These are phyloP conservation scores for Anabas testudineus DNA, from an alignment of 2,797 vertebrate species.

Conservation along the genomic window DNA sequence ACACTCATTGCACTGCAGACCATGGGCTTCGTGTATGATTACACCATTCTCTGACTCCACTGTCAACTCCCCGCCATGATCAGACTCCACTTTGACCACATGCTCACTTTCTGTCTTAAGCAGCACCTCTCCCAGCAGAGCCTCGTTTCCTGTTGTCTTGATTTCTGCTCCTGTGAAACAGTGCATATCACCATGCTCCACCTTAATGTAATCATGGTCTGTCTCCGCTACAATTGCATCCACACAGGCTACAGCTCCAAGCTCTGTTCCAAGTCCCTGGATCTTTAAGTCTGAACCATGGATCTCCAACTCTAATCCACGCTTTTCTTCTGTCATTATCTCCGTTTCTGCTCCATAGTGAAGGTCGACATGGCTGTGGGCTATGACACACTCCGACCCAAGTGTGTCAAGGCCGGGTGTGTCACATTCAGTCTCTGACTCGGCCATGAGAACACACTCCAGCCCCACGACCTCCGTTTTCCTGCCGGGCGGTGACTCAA, in stretches of 20 bases:
- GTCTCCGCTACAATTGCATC: conserved; percentile 85
- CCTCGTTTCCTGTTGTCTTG: conserved; percentile 77
- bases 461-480: conserved; percentile 89
- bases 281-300: conserved; percentile 84
- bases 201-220: conserved; percentile 88
- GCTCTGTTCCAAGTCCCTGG: conserved; percentile 82
- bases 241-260: conserved; percentile 84
- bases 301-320: conserved; percentile 85
- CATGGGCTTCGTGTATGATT: conserved; percentile 87
- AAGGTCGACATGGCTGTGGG: conserved; percentile 89
- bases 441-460: conserved; percentile 90
- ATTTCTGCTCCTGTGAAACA: conserved; percentile 84
- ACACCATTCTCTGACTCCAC: conserved; percentile 88
- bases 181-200: conserved; percentile 84
- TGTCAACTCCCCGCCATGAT: conserved; percentile 85
- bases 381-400: conserved; percentile 91
- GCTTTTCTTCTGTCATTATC: conserved; percentile 89
- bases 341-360: conserved; percentile 88
- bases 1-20: conserved; percentile 87
- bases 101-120: conserved; percentile 85
- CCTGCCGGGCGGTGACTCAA: conserved; percentile 71
- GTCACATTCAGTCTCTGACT: conserved; percentile 91
- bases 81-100: conserved; percentile 85
- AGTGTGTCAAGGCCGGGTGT: conserved; percentile 89
- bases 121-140: conserved; percentile 85